Percentiles rank a stretch among this genome's conserved stretches.
These are phyloP conservation scores for Chaenodraco wilsoni DNA, from an alignment of 2,797 vertebrate species.

Conservation along the genomic window DNA sequence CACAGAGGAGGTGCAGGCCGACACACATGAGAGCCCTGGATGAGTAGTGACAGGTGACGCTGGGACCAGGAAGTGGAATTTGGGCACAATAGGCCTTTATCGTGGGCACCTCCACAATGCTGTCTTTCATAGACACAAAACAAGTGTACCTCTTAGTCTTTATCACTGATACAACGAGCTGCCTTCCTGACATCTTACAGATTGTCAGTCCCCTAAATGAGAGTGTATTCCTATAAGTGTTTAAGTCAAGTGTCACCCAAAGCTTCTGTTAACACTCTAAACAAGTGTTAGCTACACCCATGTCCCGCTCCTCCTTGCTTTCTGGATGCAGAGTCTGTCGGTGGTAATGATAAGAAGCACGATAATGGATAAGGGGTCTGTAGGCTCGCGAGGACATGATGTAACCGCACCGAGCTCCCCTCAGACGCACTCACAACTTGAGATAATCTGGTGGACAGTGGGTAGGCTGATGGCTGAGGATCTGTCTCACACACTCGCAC, in stretches of 20 bases:
- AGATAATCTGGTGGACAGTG: constrained; percentile 73
- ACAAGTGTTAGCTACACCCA: constrained; percentile 69
- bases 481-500: constrained; percentile 71
- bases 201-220: constrained; percentile 48
- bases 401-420: constrained; percentile 63
- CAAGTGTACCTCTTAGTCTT: constrained; percentile 33
- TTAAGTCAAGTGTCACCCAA: constrained; percentile 70
- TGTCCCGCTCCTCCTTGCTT: constrained; percentile 37
- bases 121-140: constrained; percentile 38
- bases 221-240: constrained; percentile 63
- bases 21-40: constrained; percentile 24
- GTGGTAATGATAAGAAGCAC: constrained; percentile 63
- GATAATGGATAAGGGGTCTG: constrained; percentile 69
- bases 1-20: constrained; percentile 53
- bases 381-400: constrained; percentile 65
- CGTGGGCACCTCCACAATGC: constrained; percentile 3
- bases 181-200: constrained; percentile 38
- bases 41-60: constrained; percentile 70
- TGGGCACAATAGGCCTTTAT: constrained; percentile 38
- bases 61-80: constrained; percentile 52
- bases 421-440: constrained; percentile 56
- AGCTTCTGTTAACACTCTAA: constrained; percentile 76
- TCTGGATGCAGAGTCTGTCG: constrained; percentile 50
- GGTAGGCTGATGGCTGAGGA: constrained; percentile 64
- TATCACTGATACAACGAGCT: constrained; percentile 34